Evolutionary conservation across 2,113 vertebrate species (phyloP), one percentile per base, ranked within the genome.

Genomic region (Amphiprion ocellaris): DNA sequence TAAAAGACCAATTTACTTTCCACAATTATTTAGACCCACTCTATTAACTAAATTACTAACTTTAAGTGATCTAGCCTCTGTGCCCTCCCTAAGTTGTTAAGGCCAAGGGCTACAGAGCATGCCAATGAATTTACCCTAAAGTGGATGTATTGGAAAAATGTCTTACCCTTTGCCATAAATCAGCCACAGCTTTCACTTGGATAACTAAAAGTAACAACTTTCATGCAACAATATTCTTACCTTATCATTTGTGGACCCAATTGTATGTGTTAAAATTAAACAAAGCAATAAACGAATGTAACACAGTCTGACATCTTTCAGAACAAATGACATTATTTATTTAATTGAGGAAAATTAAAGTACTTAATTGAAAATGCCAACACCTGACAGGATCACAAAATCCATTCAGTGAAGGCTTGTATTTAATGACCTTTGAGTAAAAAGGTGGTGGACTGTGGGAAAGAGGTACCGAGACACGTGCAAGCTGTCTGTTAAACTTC

Each of bases 1-100:
- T 87, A 88, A 80, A 83, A 85, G 81, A 90, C 79, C 87, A 89
- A 90, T 92, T 92, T 91, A 84, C 82, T 89, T 70, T 77, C 72
- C 74, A 47, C 87, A 85, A 90, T 92, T 88, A 86, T 87, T 84
- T 77, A 86, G 88, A 50, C 54, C 75, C 58, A 82, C 82, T 84
- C 69, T 83, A 81, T 89, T 92, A 92, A 79, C 83, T 62, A 83
- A 81, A 87, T 92, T 66, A 86, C 72, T 46, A 80, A 64, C 77
- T 75, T 89, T 50, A 88, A 87, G 77, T 83, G 77, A 78, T 85
- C 52, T 23, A 39, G 61, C 58, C 64, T 84, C 52, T 19, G 24
- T 55, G 68, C 37, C 19, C 58, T 76, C 23, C 49, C 74, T 69
- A 41, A 37, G 60, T 76, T n/a, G 44, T 74, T 69, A 33, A 37